phyloP scores from a whole-genome alignment of 2,113 vertebrate species.

The Ornithorhynchus anatinus region DNA sequence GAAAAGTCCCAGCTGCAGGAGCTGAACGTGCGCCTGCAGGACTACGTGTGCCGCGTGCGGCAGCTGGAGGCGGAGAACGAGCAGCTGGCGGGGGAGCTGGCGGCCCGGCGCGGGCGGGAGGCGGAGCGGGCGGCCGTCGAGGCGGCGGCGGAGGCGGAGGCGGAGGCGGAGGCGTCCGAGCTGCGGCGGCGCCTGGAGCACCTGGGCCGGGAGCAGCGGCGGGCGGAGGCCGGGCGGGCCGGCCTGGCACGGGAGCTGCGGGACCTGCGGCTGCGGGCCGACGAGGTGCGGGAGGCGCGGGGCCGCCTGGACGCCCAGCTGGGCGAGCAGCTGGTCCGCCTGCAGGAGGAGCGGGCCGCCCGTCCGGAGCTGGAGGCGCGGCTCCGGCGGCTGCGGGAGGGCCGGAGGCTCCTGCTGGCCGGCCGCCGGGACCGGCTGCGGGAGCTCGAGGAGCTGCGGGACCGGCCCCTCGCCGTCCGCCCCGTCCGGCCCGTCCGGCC shows the following conservation, averaged over 20 bases:
- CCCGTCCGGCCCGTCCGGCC: conserved; percentile 44
- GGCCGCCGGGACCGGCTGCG: conserved; percentile 70
- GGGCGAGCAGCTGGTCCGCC: conserved; percentile 63
- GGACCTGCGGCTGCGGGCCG: conserved; percentile 64
- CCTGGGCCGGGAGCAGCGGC: conserved; percentile 75
- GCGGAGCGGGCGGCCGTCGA: conserved; percentile 68
- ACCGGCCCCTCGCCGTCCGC: conserved; percentile 34
- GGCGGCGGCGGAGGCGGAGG: conserved; percentile 58
- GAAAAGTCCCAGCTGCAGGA: conserved; percentile 84
- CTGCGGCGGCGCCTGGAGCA: conserved; percentile 76
- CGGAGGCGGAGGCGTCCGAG: conserved; percentile 69
- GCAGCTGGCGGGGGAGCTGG: conserved; percentile 71
- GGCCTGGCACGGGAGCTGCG: conserved; percentile 74
- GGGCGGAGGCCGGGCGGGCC: conserved; percentile 76
- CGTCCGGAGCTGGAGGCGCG: conserved; percentile 79
- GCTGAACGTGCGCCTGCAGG: conserved; percentile 82
- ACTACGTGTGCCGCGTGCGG: conserved; percentile 84
- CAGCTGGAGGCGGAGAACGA: conserved; percentile 86
- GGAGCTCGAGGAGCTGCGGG: conserved; percentile 67
- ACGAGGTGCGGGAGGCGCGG: conserved; percentile 67
- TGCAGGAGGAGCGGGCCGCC: conserved; percentile 65
- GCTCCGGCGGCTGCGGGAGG: conserved; percentile 76
- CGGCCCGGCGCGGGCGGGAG: conserved; percentile 66
- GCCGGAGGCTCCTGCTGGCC: conserved; percentile 67
- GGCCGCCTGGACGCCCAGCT: conserved; percentile 73